Conservation (phyloP, 2,797 vertebrate species). For the Phoeniculus purpureus region DNA sequence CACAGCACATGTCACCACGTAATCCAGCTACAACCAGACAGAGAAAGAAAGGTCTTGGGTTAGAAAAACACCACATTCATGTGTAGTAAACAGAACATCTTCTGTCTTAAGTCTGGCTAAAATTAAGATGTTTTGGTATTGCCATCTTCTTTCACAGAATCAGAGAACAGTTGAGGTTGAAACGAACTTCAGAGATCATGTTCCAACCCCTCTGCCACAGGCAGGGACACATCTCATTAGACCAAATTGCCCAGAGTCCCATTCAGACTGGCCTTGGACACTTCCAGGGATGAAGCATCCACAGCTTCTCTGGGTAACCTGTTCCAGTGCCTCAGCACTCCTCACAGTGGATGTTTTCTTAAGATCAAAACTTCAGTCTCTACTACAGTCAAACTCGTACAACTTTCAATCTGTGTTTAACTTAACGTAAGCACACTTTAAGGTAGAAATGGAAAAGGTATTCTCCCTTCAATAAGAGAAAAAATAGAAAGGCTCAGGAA, state of each 20-base stretch:
- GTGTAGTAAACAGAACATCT: neutral
- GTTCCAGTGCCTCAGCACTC: too few relatives aligned
- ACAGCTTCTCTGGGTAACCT: too few relatives aligned
- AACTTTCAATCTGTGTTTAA: neutral
- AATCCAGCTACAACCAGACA: constrained; percentile 85
- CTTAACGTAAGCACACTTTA: neutral
- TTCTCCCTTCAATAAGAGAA: neutral
- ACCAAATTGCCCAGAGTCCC: too few relatives aligned
- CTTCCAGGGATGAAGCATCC: too few relatives aligned
- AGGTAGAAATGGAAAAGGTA: neutral
- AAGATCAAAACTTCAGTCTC: neutral
- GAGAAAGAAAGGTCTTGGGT: neutral
- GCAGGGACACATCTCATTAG: too few relatives aligned
- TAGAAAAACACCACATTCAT: neutral
- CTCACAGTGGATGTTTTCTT: too few relatives aligned
- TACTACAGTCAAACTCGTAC: neutral
- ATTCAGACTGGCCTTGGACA: too few relatives aligned
- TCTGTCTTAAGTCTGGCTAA: neutral
- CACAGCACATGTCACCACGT: constrained; percentile 95
- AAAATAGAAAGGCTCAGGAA: neutral
- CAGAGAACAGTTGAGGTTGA: too few relatives aligned
- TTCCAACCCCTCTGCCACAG: too few relatives aligned
- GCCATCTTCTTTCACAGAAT: neutral
- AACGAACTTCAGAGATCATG: too few relatives aligned
- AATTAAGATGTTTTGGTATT: neutral